Base-by-base conservation (phyloP, 2,797 vertebrate genomes). In the Ara ararauna region DNA sequence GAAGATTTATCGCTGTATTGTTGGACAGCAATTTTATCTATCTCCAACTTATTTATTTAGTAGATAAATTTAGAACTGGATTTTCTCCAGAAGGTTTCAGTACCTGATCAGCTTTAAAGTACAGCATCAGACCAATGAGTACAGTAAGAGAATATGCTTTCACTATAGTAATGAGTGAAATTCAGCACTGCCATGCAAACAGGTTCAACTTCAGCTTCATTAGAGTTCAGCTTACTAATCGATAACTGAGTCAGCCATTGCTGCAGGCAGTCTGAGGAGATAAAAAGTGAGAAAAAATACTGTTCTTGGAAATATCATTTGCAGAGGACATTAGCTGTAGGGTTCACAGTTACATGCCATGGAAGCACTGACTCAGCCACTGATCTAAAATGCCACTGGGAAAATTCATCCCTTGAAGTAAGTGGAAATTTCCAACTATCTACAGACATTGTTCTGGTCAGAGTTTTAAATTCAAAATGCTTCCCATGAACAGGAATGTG, bases 91-190 rank as follows among this genome's bases (percentile, higher is more conserved):
- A 83, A 74, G 32, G 72, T 58, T 93, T 96, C 68, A 68, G 30
- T 80, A 89, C 7, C 42, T 2, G 0, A 51, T 86, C 34, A 77
- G 17, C 65, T 89, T 47, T 74, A 26, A 82, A 85, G 38, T 10
- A 47, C 54, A 61, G 20, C n/a, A 68, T 40, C 36, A 53, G 44
- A 90, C 34, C 32, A 45, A 72, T 65, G 34, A 92, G 79, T 76
- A 50, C 11, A 34, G 94, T 90, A 94, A 97, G 53, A 85, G 53
- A 87, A 94, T 93, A 89, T n/a, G 38, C 61, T 90, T 82, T 85
- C 53, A 12, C 48, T 13, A 53, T 34, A 79, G 12, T 42, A 93
- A 71, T 90, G 67, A 71, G 65, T 90, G 91, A 94, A 89, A 96
- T 90, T 95, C 81, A 77, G 42, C 86, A 83, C 83, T 93, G 90